Conservation (phyloP, 2,888 invertebrate genomes). For the Agonopterix alstromeriana region DNA sequence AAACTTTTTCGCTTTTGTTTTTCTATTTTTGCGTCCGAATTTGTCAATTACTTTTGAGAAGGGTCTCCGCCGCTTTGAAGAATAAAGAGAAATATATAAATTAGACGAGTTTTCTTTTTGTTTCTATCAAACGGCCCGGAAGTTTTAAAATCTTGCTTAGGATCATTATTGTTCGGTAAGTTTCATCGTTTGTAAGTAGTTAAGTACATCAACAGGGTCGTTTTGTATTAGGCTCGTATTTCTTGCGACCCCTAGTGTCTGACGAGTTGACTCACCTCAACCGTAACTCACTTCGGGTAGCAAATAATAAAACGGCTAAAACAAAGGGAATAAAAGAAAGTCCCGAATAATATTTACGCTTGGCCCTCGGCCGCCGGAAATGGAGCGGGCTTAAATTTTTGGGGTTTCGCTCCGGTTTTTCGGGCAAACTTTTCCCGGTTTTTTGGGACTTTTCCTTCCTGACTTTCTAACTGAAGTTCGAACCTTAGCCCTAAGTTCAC, state of each 20-base stretch:
- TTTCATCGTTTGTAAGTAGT: too few species aligned
- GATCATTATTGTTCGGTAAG: too few species aligned
- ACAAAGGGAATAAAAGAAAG: constrained; percentile 65
- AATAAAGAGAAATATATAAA: constrained; percentile 44
- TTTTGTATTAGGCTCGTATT: too few species aligned
- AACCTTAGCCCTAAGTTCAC: constrained; percentile 52
- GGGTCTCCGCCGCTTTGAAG: constrained; percentile 36
- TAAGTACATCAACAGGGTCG: too few species aligned
- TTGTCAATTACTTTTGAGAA: constrained; percentile 57
- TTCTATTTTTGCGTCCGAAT: constrained; percentile 34
- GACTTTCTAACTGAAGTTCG: constrained; percentile 51
- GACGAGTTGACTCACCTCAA: constrained; percentile 19
- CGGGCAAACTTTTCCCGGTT: constrained; percentile 43
- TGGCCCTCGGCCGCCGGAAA: constrained; percentile 43
- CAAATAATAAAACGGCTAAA: constrained; percentile 61
- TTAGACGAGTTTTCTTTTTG: constrained; percentile 46
- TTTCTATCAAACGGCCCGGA: constrained; percentile 44
- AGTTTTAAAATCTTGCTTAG: constrained; percentile 57
- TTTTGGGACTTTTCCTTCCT: constrained; percentile 60
- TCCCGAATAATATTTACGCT: constrained; percentile 66
- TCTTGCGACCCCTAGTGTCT: neutral
- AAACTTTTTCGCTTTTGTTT: constrained; percentile 18
- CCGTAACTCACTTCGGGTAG: constrained; percentile 18
- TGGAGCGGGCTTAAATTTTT: constrained; percentile 57
- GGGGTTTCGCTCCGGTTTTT: constrained; percentile 54